Conservation (phyloP, 2,797 vertebrate species). For the Distichodus sexfasciatus region DNA sequence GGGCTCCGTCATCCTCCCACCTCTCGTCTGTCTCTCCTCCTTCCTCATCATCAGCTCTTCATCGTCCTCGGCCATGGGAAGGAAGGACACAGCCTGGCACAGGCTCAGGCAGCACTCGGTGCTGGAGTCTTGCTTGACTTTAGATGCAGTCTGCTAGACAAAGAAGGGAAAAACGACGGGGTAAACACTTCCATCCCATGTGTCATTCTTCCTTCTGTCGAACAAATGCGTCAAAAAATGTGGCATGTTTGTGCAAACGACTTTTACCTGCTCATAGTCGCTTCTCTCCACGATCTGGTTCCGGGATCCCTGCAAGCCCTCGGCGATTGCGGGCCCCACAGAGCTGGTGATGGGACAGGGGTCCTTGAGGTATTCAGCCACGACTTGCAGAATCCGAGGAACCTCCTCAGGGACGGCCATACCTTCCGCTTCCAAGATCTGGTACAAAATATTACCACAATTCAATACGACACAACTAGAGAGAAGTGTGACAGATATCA, state of each 20-base stretch:
- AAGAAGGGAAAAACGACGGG: not conserved
- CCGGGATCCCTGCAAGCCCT: conserved; percentile 47
- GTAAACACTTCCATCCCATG: not conserved
- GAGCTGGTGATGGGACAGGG: conserved; percentile 65
- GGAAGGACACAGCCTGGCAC: conserved; percentile 75
- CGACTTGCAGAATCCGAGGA: conserved; percentile 63
- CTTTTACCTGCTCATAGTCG: conserved; percentile 52
- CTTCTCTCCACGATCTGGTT: conserved; percentile 46
- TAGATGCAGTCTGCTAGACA: conserved; percentile 38
- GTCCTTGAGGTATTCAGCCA: conserved; percentile 67
- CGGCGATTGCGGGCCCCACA: conserved; percentile 52
- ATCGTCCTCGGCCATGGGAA: conserved; percentile 70
- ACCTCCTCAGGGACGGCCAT: conserved; percentile 69
- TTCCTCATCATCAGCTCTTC: conserved; percentile 72
- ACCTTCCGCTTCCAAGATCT: conserved; percentile 75
- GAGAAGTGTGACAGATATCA: not conserved
- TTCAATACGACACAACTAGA: not conserved
- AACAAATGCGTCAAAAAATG: too few relatives aligned
- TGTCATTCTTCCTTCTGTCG: too few relatives aligned
- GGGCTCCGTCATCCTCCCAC: conserved; percentile 45
- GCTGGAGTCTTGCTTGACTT: conserved; percentile 60
- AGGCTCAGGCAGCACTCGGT: conserved; percentile 75
- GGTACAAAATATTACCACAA: too few relatives aligned
- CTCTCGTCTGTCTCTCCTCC: conserved; percentile 57
- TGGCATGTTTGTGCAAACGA: too few relatives aligned